Percentiles rank a stretch among this genome's conserved stretches.
Conservation (phyloP, 2,888 invertebrate genomes). For the Luffia ferchaultella region DNA sequence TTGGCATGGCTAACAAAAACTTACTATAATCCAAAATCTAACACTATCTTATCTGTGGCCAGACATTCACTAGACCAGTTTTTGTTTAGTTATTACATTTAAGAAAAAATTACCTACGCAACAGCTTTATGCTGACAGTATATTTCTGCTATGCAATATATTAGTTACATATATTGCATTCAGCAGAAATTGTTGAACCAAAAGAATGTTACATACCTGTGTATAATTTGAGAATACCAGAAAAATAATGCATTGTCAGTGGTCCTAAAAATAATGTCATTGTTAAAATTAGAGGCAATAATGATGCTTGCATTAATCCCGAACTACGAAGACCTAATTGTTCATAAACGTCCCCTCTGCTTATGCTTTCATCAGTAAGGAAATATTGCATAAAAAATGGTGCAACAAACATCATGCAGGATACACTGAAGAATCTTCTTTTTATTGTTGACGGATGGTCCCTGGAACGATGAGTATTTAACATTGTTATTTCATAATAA, state of each 20-base stretch:
- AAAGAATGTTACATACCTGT: constrained; percentile 72
- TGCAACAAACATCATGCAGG: constrained; percentile 80
- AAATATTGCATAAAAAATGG: constrained; percentile 81
- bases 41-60: too few species aligned
- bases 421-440: constrained; percentile 86
- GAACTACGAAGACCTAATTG: constrained; percentile 78
- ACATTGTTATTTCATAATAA: neutral
- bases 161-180: too few species aligned
- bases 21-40: too few species aligned
- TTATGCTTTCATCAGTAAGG: constrained; percentile 68
- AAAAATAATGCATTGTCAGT: constrained; percentile 74
- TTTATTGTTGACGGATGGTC: constrained; percentile 91
- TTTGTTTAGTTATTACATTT: neutral
- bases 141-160: neutral
- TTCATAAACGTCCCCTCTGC: constrained; percentile 70
- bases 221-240: constrained; percentile 74
- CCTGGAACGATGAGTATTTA: constrained; percentile 59
- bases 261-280: constrained; percentile 86
- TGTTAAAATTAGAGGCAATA: constrained; percentile 81
- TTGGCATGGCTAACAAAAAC: too few species aligned
- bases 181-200: too few species aligned
- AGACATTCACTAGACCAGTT: too few species aligned
- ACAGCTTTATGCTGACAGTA: neutral
- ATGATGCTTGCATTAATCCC: constrained; percentile 76
- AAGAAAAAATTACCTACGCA: neutral